A percentile compares a stretch with the other conserved stretches of the same genome.
Evolutionary conservation across 2,113 vertebrate species (phyloP).

Genomic region (Amphiprion ocellaris): DNA sequence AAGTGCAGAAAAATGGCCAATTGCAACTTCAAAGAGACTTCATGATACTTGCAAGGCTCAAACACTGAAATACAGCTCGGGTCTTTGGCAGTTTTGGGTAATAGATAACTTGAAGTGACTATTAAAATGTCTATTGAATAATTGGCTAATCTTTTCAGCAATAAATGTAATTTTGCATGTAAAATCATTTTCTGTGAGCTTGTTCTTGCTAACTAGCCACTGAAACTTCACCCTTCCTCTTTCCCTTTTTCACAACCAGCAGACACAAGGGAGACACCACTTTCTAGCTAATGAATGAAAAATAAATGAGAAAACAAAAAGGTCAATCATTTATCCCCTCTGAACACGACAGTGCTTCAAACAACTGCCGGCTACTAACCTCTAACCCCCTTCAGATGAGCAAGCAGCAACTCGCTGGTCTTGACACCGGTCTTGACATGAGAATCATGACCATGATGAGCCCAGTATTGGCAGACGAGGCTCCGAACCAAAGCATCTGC

Average conservation of each 20-base stretch:
- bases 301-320: conserved; percentile 31
- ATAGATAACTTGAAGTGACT: not conserved
- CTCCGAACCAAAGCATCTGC: conserved; percentile 61
- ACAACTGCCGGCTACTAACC: conserved; percentile 27
- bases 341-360: not conserved
- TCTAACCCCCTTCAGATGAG: conserved; percentile 46
- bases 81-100: not conserved
- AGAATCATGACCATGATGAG: conserved; percentile 6
- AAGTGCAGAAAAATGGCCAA: not conserved
- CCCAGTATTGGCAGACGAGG: conserved; percentile 13
- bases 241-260: not conserved
- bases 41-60: too few species aligned
- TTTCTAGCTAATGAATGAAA: not conserved
- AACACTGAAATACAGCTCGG: not conserved
- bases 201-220: not conserved
- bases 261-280: not conserved
- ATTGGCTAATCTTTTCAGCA: not conserved
- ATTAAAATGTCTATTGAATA: not conserved
- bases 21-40: too few species aligned
- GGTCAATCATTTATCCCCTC: conserved; percentile 14
- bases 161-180: not conserved
- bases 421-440: conserved; percentile 47
- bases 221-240: not conserved
- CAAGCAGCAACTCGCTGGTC: conserved; percentile 25
- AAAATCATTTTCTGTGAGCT: not conserved